Percentiles rank a stretch among this genome's conserved stretches.
phyloP scores from a whole-genome alignment of 1,140 invertebrate species.

The Planococcus citri region DNA sequence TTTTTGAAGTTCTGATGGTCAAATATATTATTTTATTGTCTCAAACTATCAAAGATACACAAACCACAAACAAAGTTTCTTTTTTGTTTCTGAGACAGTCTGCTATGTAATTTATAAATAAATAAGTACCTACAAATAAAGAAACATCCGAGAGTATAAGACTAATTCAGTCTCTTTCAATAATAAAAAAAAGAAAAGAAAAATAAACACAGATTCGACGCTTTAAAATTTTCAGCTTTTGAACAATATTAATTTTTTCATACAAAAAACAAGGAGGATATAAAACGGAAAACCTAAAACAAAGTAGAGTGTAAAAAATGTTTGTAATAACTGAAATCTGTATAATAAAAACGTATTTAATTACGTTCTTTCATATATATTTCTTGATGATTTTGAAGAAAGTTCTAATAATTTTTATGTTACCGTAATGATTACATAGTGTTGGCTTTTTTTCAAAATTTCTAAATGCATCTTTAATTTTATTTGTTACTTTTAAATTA shows the following conservation, averaged over 20 bases:
- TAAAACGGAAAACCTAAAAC: neutral
- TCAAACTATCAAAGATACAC: too few species aligned
- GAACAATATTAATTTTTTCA: neutral
- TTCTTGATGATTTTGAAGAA: neutral
- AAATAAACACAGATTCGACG: neutral
- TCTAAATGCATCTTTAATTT: neutral
- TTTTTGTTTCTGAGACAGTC: too few species aligned
- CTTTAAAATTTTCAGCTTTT: neutral
- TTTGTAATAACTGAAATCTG: neutral
- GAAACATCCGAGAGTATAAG: too few species aligned
- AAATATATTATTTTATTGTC: too few species aligned
- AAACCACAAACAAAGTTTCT: too few species aligned
- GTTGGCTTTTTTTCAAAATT: neutral
- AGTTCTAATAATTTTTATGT: slow-evolving; percentile 7
- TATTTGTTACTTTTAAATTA: slow-evolving; percentile 4
- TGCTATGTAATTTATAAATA: too few species aligned
- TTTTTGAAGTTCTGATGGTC: too few species aligned
- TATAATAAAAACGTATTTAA: neutral
- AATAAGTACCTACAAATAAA: too few species aligned
- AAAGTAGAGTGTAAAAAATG: neutral
- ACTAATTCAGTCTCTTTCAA: too few species aligned
- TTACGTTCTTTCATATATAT: neutral
- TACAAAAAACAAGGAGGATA: neutral
- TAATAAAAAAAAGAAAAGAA: too few species aligned
- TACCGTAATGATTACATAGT: neutral